Evolutionary conservation across 2,113 vertebrate species (phyloP), one percentile per base, ranked within the genome.

Genomic region (Manacus vitellinus): DNA sequence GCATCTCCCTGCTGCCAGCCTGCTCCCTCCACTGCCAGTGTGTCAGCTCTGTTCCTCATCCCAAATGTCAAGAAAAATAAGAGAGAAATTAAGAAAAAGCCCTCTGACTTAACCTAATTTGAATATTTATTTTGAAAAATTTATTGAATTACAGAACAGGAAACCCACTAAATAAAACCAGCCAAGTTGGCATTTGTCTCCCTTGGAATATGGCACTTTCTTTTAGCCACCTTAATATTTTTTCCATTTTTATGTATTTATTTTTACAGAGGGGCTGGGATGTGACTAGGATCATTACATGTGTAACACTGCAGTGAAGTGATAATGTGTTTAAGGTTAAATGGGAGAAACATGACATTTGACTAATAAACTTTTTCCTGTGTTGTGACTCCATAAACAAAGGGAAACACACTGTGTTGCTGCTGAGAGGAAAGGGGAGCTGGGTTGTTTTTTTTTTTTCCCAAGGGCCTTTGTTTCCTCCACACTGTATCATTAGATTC

Each of bases 51-150:
- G 65, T 70, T 71, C 72, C 30, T 91, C 85, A 92, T 58, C 91
- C 58, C 0, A 87, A 91, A 88, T 37, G 67, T 88, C 73, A 81
- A 83, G 73, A 90, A 96, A 97, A 95, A 92, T 81, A 88, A 87
- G 71, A 74, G 51, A 49, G 86, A 95, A 96, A 93, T 89, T 77
- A 93, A 61, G 52, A 85, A 89, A 86, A 82, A 97, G 52, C 86
- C 78, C 91, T 92, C 74, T 80, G 82, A 91, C 88, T 89, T 97
- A 97, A 98, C 93, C 95, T 74, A 93, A 97, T 86, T 95, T 92
- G 77, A 93, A 79, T 95, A 96, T 97, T 97, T 98, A 95, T 97
- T 98, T 97, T 97, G 91, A 94, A 97, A 97, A 95, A 97, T 78
- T 89, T 95, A 97, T 94, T 96, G 94, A 97, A 91, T 97, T 96